Base-by-base conservation (phyloP, 2,797 vertebrate genomes). In the Tragopan temminckii region DNA sequence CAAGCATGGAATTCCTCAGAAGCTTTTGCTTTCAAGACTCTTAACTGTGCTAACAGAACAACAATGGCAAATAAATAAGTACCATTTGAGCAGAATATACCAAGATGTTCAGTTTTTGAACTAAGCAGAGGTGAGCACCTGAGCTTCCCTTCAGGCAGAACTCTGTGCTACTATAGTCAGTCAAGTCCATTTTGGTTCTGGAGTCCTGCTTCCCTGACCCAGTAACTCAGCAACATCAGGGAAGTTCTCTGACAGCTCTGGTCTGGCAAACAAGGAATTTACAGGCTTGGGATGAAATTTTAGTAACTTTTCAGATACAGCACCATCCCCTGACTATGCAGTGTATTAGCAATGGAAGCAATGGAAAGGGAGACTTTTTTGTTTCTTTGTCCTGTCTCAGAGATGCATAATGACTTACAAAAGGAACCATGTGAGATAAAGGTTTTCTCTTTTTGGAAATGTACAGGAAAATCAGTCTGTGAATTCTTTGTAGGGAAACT, bases 1-100 rank as follows among this genome's bases (percentile, higher is more conserved):
- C 43, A 70, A 80, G 74, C 42, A 74, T 40, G 36, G 25, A 91
- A 86, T 81, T 93, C 52, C 36, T 94, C 77, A 80, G 80, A 90
- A 79, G 75, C 59, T 90, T 92, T 84, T 72, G 25, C 48, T 89
- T 66, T 81, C 31, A 88, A 79, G 64, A 52, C n/a, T 69, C 63
- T 80, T 71, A 76, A 69, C 52, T 74, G 31, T 46, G 46, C 57
- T 85, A 93, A 86, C 57, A 57, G 29, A 92, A 84, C 27, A 89
- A 40, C 40, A 81, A 71, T 67, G n/a, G 52, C 66, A 88, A 94
- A 61, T 48, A 95, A 90, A 15, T 24, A 94, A 91, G n/a, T 50
- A 46, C 19, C 31, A 48, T 79, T 88, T 82, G 33, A 63, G 76
- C 83, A 83, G 59, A 88, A 70, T 9, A 35, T 61, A 59, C 2